Conservation (phyloP, 1,140 invertebrate genomes). For the Whitmania pigra region DNA sequence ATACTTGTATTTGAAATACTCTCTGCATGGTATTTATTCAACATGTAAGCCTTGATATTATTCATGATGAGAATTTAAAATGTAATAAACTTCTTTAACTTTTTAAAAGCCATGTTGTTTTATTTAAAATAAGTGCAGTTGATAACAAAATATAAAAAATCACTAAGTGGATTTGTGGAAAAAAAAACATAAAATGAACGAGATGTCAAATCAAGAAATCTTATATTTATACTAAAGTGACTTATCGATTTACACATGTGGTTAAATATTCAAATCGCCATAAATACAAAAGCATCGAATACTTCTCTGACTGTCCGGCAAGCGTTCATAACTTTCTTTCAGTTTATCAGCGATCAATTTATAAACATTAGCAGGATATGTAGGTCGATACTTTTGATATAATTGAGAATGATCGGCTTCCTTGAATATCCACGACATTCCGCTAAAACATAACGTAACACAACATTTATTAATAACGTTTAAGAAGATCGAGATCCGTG, state of each 20-base stretch:
- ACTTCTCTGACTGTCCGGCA: neutral
- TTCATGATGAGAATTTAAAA: too few species aligned
- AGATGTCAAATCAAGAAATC: neutral
- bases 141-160: neutral
- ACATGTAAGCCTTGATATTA: too few species aligned
- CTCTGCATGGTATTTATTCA: too few species aligned
- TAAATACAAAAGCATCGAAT: neutral
- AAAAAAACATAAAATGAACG: too few species aligned
- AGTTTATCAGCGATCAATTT: neutral
- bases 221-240: neutral
- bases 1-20: too few species aligned
- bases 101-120: too few species aligned
- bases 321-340: neutral
- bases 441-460: too few species aligned
- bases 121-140: neutral
- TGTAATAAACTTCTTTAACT: too few species aligned
- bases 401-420: neutral
- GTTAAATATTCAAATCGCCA: neutral
- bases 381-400: slow-evolving; percentile 1
- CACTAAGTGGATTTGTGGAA: neutral
- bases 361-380: neutral
- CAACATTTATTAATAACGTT: too few species aligned
- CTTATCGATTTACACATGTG: neutral
- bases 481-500: too few species aligned
- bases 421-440: neutral